Evolutionary conservation across 2,797 vertebrate genomes (phyloP), one percentile per base, ranked within the genome.

Genomic region (Pagetopsis macropterus): DNA sequence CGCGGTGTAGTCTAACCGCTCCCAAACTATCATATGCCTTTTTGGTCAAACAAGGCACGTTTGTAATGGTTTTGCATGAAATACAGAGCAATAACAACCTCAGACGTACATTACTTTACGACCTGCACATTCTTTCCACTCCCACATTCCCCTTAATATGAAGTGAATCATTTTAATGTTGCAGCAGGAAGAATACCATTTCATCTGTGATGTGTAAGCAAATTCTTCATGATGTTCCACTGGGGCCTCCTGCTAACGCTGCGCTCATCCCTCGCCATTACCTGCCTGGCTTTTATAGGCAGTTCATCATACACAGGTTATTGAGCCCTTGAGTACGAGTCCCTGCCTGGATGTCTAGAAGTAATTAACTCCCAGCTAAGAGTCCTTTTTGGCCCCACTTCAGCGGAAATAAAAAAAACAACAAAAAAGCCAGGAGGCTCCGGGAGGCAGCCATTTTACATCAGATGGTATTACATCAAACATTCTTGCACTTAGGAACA

Each of bases 281-380:
- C 93, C 92, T 94, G 88, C 81, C 80, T 75, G 65, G 83, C 85
- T 92, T 93, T 94, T 91, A 94, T 91, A 84, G 92, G 85, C 92
- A 90, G 93, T 94, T 93, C 89, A 95, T 95, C 93, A 92, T 88
- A 76, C 77, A 65, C 84, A 90, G 87, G 88, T 94, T 95, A 94
- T 94, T 92, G 91, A 94, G 92, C 93, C 90, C 87, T 87, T 83
- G 84, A 93, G 89, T 82, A 84, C 65, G 49, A 91, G 87, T 91
- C 93, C 78, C 88, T 88, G 90, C 92, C 90, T 92, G 79, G 76
- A 94, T 93, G 92, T 92, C 92, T 92, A 89, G 88, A 92, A 93
- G 94, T 95, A 95, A 95, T 95, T 94, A 95, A 95, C 92, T 94
- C 84, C 66, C 79, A 73, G 93, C 89, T 85, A 87, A 91, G 89